phyloP scores from a whole-genome alignment of 2,888 invertebrate genomes.

The Diloba caeruleocephala region DNA sequence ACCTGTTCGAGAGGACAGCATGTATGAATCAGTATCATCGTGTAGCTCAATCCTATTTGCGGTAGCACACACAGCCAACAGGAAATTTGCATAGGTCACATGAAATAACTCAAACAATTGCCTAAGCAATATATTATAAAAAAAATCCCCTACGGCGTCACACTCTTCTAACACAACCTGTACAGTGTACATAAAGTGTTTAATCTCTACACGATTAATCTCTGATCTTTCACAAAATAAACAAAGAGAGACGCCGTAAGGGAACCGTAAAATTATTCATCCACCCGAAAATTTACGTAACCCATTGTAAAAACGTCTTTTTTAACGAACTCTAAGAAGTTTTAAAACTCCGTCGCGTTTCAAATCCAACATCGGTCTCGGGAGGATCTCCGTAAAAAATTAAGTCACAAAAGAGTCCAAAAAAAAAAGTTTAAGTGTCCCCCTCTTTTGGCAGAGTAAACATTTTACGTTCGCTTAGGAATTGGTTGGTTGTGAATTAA shows the following conservation, averaged over 20 bases:
- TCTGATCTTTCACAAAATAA: slow-evolving; percentile 60
- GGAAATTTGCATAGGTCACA: no score
- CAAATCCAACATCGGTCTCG: slow-evolving; percentile 84
- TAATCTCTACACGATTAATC: slow-evolving; percentile 45
- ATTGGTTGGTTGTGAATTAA: slow-evolving; percentile 73
- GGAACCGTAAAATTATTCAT: slow-evolving; percentile 83
- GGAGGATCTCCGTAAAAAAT: slow-evolving; percentile 83
- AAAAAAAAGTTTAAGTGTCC: slow-evolving; percentile 82
- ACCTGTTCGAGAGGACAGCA: no score
- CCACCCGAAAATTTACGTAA: slow-evolving; percentile 72
- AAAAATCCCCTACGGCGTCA: slow-evolving; percentile 15
- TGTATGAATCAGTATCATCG: no score
- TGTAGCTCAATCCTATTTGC: no score
- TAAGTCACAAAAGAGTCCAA: slow-evolving; percentile 81
- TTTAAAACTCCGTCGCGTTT: slow-evolving; percentile 78
- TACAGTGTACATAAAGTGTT: no score
- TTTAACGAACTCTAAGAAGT: slow-evolving; percentile 83
- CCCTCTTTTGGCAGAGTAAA: slow-evolving; percentile 79
- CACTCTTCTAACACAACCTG: slow-evolving; percentile 10
- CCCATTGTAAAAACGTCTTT: slow-evolving; percentile 86
- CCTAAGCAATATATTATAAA: slow-evolving; percentile 8
- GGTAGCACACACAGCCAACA: no score
- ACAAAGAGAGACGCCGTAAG: slow-evolving; percentile 60
- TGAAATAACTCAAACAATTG: slow-evolving; percentile 11
- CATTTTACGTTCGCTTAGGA: slow-evolving; percentile 83